A percentile compares a stretch with the other conserved stretches of the same genome.
These are phyloP conservation scores for Herpetotheres cachinnans DNA, from an alignment of 2,113 vertebrate genomes.

Conservation along the genomic window DNA sequence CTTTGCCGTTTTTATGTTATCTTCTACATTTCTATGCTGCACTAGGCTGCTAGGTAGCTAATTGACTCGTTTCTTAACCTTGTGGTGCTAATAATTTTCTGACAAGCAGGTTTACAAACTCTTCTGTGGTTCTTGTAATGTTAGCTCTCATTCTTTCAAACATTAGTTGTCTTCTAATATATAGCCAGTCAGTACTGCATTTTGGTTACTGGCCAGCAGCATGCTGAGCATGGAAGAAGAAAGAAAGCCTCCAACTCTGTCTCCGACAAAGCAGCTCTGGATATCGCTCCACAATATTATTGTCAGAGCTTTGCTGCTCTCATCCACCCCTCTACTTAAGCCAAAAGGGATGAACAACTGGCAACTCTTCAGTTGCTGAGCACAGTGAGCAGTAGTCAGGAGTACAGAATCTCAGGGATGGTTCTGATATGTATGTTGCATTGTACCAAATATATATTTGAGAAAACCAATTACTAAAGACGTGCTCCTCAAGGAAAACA, in stretches of 20 bases:
- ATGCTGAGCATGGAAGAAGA: neutral
- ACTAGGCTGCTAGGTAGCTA: neutral
- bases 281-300: rapidly evolving
- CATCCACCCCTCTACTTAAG: neutral
- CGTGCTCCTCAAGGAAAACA: neutral
- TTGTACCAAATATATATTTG: neutral
- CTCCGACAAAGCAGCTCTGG: neutral
- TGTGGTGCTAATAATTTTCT: neutral
- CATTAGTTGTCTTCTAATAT: neutral
- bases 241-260: neutral
- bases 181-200: neutral
- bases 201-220: neutral
- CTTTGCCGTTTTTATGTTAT: neutral
- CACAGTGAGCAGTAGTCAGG: neutral
- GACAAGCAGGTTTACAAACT: neutral
- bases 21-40: neutral
- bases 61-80: neutral
- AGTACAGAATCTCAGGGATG: neutral
- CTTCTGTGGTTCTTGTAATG: neutral
- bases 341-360: neutral
- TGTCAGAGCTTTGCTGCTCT: neutral
- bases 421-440: neutral
- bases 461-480: neutral
- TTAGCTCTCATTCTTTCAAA: neutral
- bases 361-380: neutral